A percentile compares a stretch with the other conserved stretches of the same genome.
Evolutionary conservation across 2,113 vertebrate genomes (phyloP).

Genomic region (Hemichromis elongatus): DNA sequence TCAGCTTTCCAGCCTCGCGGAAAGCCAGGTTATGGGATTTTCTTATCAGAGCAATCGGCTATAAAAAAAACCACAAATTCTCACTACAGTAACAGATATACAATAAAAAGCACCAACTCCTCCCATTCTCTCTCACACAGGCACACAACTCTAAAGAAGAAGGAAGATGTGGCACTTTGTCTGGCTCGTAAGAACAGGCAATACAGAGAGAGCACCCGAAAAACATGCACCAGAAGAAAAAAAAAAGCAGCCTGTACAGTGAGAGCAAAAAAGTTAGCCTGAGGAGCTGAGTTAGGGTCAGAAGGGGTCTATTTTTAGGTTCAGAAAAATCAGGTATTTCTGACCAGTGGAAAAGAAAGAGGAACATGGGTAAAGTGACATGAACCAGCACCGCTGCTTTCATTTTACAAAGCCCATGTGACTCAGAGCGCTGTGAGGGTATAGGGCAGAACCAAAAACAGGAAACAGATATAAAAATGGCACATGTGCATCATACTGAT

Average conservation of each 20-base stretch:
- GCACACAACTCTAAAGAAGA: background rate
- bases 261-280: background rate
- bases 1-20: slow-evolving; percentile 22
- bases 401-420: slow-evolving; percentile 42
- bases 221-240: background rate
- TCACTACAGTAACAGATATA: background rate
- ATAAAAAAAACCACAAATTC: background rate
- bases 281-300: background rate
- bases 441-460: background rate
- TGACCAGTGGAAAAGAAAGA: slow-evolving; percentile 39
- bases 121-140: background rate
- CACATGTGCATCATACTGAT: background rate
- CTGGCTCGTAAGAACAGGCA: background rate
- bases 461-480: background rate
- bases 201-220: background rate
- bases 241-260: background rate
- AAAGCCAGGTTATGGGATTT: slow-evolving; percentile 8
- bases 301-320: slow-evolving; percentile 58
- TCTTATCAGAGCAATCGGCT: background rate
- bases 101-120: background rate
- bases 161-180: background rate
- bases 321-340: slow-evolving; percentile 56
- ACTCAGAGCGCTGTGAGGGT: slow-evolving; percentile 26
- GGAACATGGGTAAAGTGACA: slow-evolving; percentile 26
- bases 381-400: slow-evolving; percentile 34